Evolutionary conservation across 2,888 invertebrate genomes (phyloP), one percentile per base, ranked within the genome.

Genomic region (Cerceris rybyensis): DNA sequence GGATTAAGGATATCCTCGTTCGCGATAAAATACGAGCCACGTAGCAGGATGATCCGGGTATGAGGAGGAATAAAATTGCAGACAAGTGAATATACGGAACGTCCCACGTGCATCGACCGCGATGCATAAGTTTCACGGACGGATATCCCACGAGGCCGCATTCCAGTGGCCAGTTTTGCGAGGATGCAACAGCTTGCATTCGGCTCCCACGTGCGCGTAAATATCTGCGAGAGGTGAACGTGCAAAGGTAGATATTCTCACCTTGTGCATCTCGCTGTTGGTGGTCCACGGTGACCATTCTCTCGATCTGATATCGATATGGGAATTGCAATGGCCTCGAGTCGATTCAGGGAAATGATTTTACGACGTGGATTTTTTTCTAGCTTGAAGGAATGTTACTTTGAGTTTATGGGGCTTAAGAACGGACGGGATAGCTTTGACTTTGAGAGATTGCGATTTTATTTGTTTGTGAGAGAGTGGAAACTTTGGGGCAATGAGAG

Each of bases 81-180:
- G 71, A 74, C 75, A 78, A 78, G 73, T 71, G 76, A 69, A 79
- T 74, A 55, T 60, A 60, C 64, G 60, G 57, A 13, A 9, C 85
- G 57, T 80, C 85, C 85, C 85, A 85, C 85, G 85, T 80, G 80
- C 49, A 54, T 75, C 81, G 85, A 75, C 85, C 85, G 83, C 83
- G 81, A 81, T 85, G 81, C 85, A 85, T 85, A 83, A 55, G 70
- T 54, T 77, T 57, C 71, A 46, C 73, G 74, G 73, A 68, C 68
- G 77, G 69, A 78, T 84, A 68, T 81, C 81, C 81, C 77, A 78
- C 83, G 77, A 60, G 71, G 65, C 83, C 70, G 76, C 83, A 83
- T 83, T 83, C 83, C 83, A 66, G 58, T 6, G 43, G 41, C 41
- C 74, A 58, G 54, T 28, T 59, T 69, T 46, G 50, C 28, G 57